phyloP scores from a whole-genome alignment of 2,797 vertebrate genomes.

The Luscinia megarhynchos region DNA sequence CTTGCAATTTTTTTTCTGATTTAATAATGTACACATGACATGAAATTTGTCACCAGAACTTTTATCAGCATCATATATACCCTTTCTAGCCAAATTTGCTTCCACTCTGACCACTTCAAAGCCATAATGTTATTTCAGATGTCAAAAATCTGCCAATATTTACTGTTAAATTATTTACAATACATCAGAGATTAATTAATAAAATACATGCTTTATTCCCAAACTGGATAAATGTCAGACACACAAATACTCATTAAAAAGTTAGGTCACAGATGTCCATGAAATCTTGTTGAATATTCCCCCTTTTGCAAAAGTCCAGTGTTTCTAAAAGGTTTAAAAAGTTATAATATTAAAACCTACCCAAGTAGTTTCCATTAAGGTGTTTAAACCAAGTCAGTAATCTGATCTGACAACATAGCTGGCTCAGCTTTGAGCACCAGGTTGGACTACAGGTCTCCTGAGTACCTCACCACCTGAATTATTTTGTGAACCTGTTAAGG shows the following conservation, averaged over 20 bases:
- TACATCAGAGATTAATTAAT: not conserved
- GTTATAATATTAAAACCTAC: not conserved
- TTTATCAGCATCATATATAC: not conserved
- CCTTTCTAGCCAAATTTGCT: not conserved
- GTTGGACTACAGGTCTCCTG: not conserved
- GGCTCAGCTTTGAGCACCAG: not conserved
- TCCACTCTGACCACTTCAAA: not conserved
- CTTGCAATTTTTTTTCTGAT: not conserved
- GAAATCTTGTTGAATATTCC: not conserved
- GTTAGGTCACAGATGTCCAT: not conserved
- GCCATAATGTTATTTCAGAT: not conserved
- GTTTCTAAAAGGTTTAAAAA: not conserved
- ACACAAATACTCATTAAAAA: not conserved
- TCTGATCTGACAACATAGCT: not conserved
- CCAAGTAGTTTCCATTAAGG: not conserved
- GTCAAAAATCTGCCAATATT: not conserved
- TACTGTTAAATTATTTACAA: not conserved
- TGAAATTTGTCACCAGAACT: not conserved
- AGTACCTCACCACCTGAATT: not conserved
- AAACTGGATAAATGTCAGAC: not conserved
- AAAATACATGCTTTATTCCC: not conserved
- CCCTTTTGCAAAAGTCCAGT: not conserved
- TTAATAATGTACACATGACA: not conserved
- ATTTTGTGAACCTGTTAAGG: not conserved
- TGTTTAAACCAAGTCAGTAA: constrained; percentile 40